phyloP scores from a whole-genome alignment of 2,113 vertebrate genomes.

The Notothenia coriiceps region DNA sequence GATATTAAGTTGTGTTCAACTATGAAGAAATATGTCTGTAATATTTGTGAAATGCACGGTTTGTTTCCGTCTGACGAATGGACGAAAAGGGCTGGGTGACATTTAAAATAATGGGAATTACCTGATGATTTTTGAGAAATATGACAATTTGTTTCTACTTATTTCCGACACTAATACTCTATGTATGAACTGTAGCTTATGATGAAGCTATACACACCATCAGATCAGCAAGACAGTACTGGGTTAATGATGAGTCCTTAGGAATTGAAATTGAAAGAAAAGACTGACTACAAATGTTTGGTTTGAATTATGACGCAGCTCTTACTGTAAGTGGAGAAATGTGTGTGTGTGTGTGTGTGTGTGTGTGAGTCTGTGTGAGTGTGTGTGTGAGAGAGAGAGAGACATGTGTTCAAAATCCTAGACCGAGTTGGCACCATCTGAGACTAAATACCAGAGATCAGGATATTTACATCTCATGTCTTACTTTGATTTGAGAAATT shows the following conservation, averaged over 20 bases:
- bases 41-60: background rate
- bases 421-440: background rate
- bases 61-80: background rate
- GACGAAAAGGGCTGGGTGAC: background rate
- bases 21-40: too few relatives aligned
- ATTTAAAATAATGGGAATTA: background rate
- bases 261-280: background rate
- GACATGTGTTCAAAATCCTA: conserved; percentile 17
- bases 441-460: conserved; percentile 14
- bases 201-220: background rate
- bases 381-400: background rate
- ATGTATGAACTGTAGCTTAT: too few relatives aligned
- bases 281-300: background rate
- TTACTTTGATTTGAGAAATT: conserved; percentile 1
- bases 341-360: background rate
- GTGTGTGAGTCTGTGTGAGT: background rate
- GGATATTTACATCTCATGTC: conserved; percentile 15
- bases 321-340: conserved; percentile 31
- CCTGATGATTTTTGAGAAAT: background rate
- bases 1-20: background rate
- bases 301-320: conserved; percentile 26
- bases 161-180: too few relatives aligned
- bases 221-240: background rate
- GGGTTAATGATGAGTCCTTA: background rate
- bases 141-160: too few relatives aligned